Conservation (phyloP, 2,888 invertebrate species). For the Cataglyphis livida region DNA sequence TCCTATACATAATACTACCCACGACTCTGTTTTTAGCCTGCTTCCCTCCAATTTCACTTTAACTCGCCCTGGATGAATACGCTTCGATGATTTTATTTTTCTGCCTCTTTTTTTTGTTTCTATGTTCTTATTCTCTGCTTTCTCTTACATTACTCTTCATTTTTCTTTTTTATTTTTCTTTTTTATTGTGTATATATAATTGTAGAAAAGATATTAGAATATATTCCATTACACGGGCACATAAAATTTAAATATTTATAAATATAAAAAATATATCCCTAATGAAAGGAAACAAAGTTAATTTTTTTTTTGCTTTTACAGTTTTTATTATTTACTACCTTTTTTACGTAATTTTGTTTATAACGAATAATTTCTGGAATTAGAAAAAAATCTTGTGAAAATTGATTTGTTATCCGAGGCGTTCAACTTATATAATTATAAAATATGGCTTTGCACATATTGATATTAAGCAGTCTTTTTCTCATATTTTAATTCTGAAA, state of each 20-base stretch:
- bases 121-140: background rate
- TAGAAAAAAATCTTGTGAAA: slow-evolving; percentile 4
- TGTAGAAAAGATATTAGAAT: background rate
- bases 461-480: background rate
- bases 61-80: background rate
- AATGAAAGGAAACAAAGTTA: background rate
- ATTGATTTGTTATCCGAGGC: background rate
- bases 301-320: slow-evolving; percentile 1
- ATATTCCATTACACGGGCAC: background rate
- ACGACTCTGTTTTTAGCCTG: background rate
- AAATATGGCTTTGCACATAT: background rate
- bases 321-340: background rate
- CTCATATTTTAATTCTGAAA: background rate
- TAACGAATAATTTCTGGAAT: background rate
- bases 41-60: slow-evolving; percentile 11
- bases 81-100: background rate
- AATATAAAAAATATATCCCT: background rate
- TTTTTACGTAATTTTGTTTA: background rate
- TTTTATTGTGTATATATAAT: background rate
- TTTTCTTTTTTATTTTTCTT: background rate
- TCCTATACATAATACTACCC: background rate
- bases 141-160: background rate
- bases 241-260: background rate
- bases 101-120: background rate
- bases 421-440: background rate